Percentiles rank a stretch among this genome's conserved stretches.
These are phyloP conservation scores for Lasaia peninsularis DNA, from an alignment of 1,140 invertebrate genomes.

Conservation along the genomic window DNA sequence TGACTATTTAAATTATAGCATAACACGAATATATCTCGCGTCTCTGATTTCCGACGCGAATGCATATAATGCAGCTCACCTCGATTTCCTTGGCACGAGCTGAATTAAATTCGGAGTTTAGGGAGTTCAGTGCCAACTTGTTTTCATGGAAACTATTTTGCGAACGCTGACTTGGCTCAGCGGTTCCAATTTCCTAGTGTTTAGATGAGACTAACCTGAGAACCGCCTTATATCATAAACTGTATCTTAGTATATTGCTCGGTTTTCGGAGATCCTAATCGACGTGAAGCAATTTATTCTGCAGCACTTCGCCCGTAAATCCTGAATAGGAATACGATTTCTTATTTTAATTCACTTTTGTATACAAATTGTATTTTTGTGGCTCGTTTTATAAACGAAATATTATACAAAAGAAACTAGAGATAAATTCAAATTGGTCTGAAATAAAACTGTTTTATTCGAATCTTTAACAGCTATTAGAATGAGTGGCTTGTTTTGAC, in stretches of 20 bases:
- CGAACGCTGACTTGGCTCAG: slow-evolving; percentile 23
- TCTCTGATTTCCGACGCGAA: slow-evolving; percentile 14
- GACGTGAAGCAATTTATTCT: slow-evolving; percentile 2
- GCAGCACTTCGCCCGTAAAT: not conserved
- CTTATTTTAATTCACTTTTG: not conserved
- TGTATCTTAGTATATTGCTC: slow-evolving; percentile 10
- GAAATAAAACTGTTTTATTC: too few relatives aligned
- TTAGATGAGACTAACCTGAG: slow-evolving; percentile 18
- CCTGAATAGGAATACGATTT: not conserved
- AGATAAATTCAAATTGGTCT: too few relatives aligned
- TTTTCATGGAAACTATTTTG: slow-evolving; percentile 26
- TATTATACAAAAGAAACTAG: too few relatives aligned
- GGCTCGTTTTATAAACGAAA: too few relatives aligned
- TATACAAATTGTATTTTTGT: too few relatives aligned
- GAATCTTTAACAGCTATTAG: too few relatives aligned
- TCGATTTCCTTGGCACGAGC: slow-evolving; percentile 24
- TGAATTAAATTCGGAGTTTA: slow-evolving; percentile 25
- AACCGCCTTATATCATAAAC: slow-evolving; percentile 19
- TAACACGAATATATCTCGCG: slow-evolving; percentile 16
- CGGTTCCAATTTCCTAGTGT: slow-evolving; percentile 20
- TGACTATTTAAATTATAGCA: slow-evolving; percentile 12
- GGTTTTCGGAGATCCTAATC: slow-evolving; percentile 10
- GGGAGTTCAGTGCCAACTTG: slow-evolving; percentile 26
- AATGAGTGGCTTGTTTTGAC: too few relatives aligned
- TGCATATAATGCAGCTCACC: slow-evolving; percentile 19